These are phyloP conservation scores for Lasiurus cinereus DNA, from an alignment of 2,113 vertebrate genomes.

Conservation along the genomic window DNA sequence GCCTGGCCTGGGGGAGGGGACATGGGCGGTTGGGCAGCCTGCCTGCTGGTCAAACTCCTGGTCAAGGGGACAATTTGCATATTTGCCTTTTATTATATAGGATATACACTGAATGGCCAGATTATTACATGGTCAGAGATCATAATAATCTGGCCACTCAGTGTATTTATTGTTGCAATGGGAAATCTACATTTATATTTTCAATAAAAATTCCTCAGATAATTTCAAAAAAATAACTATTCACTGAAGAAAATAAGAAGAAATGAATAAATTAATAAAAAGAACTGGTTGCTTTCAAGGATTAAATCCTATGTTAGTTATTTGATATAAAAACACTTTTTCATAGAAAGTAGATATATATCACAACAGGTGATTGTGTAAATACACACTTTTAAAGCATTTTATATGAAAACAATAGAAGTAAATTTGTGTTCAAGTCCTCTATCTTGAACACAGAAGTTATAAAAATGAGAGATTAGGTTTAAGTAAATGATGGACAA, in stretches of 20 bases:
- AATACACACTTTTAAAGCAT: background rate
- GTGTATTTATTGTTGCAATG: no score
- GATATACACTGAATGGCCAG: no score
- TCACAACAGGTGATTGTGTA: background rate
- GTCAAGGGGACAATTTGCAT: no score
- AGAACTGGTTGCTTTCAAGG: background rate
- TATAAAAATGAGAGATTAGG: slow-evolving; percentile 14
- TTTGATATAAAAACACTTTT: background rate
- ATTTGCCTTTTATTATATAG: no score
- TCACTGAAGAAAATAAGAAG: background rate
- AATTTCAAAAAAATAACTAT: no score
- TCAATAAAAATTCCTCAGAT: no score
- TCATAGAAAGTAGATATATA: background rate
- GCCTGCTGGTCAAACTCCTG: no score
- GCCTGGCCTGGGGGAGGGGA: no score
- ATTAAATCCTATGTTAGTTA: background rate
- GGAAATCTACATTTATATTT: no score
- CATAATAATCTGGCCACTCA: no score
- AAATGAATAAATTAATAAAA: background rate
- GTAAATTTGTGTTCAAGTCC: background rate
- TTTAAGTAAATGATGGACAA: background rate
- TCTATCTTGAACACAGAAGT: background rate
- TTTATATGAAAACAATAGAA: background rate
- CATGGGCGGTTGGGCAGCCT: no score
- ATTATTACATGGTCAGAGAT: no score